phyloP scores from a whole-genome alignment of 2,797 vertebrate genomes.

The Enteromius thamalakanensis region DNA sequence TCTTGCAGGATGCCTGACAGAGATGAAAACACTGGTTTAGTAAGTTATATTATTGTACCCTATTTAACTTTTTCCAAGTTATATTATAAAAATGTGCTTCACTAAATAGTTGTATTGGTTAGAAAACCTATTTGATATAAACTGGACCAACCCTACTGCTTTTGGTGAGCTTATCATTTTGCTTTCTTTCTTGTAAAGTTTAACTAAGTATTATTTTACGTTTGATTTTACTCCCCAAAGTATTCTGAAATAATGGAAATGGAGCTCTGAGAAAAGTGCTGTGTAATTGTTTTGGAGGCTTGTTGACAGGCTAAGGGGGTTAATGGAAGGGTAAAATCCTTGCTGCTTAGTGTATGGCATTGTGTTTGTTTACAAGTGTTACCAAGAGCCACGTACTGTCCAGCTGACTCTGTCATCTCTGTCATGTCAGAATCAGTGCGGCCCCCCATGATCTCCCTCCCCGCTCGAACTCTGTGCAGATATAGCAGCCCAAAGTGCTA shows the following conservation, averaged over 20 bases:
- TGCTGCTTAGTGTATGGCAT: slow-evolving; percentile 26
- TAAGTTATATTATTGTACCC: neutral
- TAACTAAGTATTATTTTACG: neutral
- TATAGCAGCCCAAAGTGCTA: slow-evolving; percentile 40
- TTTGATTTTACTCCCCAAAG: neutral
- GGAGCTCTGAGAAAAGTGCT: slow-evolving; percentile 26
- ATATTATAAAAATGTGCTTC: neutral
- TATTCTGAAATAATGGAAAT: neutral
- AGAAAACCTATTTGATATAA: neutral
- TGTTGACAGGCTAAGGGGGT: slow-evolving; percentile 25
- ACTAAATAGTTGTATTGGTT: neutral
- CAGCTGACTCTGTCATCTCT: slow-evolving; percentile 64
- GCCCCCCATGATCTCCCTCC: neutral
- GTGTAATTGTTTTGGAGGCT: slow-evolving; percentile 36
- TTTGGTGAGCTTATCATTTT: neutral
- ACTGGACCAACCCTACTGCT: neutral
- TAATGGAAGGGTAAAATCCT: slow-evolving; percentile 32
- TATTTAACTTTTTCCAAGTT: neutral
- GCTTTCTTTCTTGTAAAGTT: neutral
- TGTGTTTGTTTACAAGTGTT: slow-evolving; percentile 74
- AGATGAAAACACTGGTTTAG: slow-evolving; percentile 13
- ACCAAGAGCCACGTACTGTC: slow-evolving; percentile 57
- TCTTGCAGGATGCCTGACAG: neutral
- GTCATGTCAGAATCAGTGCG: slow-evolving; percentile 51
- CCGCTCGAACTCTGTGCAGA: slow-evolving; percentile 41